Conservation (phyloP, 2,797 vertebrate genomes). For the Amblyraja radiata region DNA sequence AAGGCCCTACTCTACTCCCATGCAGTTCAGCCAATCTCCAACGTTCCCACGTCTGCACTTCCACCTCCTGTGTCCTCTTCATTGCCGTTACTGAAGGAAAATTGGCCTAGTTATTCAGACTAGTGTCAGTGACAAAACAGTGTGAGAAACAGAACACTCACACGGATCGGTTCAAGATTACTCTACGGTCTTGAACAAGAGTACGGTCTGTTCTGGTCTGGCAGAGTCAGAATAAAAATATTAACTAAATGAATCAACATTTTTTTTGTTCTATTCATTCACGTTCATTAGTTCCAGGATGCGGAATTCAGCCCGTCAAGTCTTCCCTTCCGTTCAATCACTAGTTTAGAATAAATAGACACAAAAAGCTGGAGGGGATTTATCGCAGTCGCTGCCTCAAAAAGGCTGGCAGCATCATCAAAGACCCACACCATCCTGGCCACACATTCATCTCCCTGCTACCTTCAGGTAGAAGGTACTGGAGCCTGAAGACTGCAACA, state of each 20-base stretch:
- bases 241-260: not conserved
- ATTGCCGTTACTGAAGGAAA: not conserved
- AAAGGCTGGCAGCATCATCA: too few species aligned
- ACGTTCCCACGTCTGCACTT: not conserved
- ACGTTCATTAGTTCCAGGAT: not conserved
- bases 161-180: not conserved
- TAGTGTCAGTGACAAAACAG: not conserved
- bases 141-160: not conserved
- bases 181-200: not conserved
- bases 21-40: not conserved
- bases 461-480: too few species aligned
- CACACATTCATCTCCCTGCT: too few species aligned
- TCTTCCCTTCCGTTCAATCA: too few species aligned
- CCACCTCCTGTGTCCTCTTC: not conserved
- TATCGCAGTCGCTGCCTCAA: too few species aligned
- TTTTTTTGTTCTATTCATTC: not conserved
- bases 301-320: not conserved
- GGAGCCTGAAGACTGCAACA: too few species aligned
- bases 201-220: not conserved
- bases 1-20: not conserved
- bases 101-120: not conserved
- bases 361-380: too few species aligned
- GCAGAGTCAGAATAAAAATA: not conserved
- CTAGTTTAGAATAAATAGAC: too few species aligned
- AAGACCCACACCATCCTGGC: too few species aligned